These are phyloP conservation scores for Cisticola juncidis DNA, from an alignment of 2,113 vertebrate species.

Conservation along the genomic window DNA sequence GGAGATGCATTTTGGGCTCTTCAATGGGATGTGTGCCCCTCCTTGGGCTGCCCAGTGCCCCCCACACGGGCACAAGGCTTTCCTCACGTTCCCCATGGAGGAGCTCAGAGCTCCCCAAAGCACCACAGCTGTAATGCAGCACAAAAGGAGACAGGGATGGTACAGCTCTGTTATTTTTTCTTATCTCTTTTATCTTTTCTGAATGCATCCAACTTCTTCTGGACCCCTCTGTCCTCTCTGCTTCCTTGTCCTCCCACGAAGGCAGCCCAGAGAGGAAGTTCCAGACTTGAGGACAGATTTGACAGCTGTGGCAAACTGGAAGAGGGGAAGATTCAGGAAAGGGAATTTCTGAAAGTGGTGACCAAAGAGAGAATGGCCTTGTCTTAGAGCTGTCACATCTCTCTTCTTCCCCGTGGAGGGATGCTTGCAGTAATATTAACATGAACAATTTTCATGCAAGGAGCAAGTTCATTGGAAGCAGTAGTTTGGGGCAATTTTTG, in stretches of 20 bases:
- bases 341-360: neutral
- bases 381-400: neutral
- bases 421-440: neutral
- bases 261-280: neutral
- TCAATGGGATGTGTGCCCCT: neutral
- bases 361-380: neutral
- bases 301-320: neutral
- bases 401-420: neutral
- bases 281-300: neutral
- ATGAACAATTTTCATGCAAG: neutral
- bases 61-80: neutral
- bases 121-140: neutral
- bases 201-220: neutral
- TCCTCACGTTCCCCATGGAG: neutral
- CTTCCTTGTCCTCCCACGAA: neutral
- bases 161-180: too few relatives aligned
- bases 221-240: neutral
- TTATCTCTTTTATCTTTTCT: neutral
- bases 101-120: neutral
- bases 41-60: neutral
- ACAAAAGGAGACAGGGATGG: neutral
- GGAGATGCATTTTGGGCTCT: neutral
- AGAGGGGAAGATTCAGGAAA: neutral
- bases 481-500: constrained; percentile 37
- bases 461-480: neutral